Base-by-base conservation (phyloP, 2,113 vertebrate genomes). In the Cromileptes altivelis region DNA sequence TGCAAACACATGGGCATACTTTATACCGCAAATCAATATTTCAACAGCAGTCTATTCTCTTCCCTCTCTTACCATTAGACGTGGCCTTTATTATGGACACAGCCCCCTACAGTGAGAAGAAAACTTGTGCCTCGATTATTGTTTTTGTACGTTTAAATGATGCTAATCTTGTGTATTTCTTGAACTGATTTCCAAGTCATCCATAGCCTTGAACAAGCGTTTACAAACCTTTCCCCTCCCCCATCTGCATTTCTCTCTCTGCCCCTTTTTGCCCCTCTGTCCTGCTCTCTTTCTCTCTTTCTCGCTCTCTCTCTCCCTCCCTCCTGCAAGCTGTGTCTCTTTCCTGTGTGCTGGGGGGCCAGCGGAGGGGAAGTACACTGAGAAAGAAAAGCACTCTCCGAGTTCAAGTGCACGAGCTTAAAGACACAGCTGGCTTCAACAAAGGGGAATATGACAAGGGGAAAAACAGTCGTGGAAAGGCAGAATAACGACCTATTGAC, bases 401-500 rank as follows among this genome's bases (percentile, higher is more conserved):
- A 94, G 94, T 94, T 95, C 95, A 95, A 95, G 95, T 95, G 94
- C 93, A 92, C 78, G 2, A 75, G 85, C 87, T 93, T 92, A 92
- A 93, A 93, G 90, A 90, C 89, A 91, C 86, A 93, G 91, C 91
- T 92, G 93, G 86, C 81, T 81, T 61, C 52, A 80, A 91, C 88
- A 89, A 90, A 88, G 80, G 77, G 81, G 62, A 74, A 52, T 40
- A 67, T 80, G 69, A 82, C 65, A 70, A 84, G 58, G 73, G 56
- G 57, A 84, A 75, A 88, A 89, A 78, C 81, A 65, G 69, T 62
- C 47, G 47, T 71, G 64, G 65, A 76, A 80, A 79, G 52, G 78
- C 60, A 60, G 80, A 85, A 89, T 74, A 90, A 90, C 82, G 76
- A 83, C 70, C 78, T 47, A 58, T 62, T 87, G 83, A 89, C 64